Percentiles rank a stretch among this genome's conserved stretches.
Conservation (phyloP, 2,113 vertebrate genomes). For the Entelurus aequoreus region DNA sequence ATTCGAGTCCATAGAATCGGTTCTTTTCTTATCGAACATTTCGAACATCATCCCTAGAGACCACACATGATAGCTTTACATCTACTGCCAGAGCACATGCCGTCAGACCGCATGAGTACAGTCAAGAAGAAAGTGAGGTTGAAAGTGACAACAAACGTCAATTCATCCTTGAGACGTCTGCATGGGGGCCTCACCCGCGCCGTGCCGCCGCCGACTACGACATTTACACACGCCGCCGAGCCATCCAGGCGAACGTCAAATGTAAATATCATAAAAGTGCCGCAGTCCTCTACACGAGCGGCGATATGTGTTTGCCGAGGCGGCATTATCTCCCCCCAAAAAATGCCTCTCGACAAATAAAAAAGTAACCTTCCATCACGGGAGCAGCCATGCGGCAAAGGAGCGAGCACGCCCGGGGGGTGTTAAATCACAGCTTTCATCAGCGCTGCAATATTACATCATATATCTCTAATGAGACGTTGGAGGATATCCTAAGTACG, state of each 20-base stretch:
- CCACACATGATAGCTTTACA: not conserved
- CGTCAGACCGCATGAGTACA: not conserved
- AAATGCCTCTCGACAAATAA: slow-evolving; percentile 18
- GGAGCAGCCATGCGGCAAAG: slow-evolving; percentile 2
- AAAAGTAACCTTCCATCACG: slow-evolving; percentile 46
- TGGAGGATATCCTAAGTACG: not conserved
- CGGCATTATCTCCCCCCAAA: slow-evolving; percentile 14
- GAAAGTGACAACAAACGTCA: slow-evolving; percentile 20
- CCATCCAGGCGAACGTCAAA: slow-evolving; percentile 38
- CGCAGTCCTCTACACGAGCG: slow-evolving; percentile 7
- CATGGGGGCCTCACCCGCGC: too few species aligned
- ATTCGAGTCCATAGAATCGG: too few species aligned
- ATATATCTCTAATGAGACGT: not conserved
- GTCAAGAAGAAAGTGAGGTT: slow-evolving; percentile 3
- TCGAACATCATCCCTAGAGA: too few species aligned
- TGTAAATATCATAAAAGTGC: slow-evolving; percentile 42
- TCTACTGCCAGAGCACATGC: not conserved
- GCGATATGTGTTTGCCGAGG: slow-evolving; percentile 12
- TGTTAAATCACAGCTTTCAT: slow-evolving; percentile 3
- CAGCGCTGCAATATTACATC: not conserved
- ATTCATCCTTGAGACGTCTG: slow-evolving; percentile 32
- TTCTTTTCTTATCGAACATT: too few species aligned
- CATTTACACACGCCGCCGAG: not conserved
- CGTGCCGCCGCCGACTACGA: too few species aligned
- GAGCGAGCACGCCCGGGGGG: too few species aligned